Base-by-base conservation (phyloP, 2,888 invertebrate species). In the Aspidiotus destructor region DNA sequence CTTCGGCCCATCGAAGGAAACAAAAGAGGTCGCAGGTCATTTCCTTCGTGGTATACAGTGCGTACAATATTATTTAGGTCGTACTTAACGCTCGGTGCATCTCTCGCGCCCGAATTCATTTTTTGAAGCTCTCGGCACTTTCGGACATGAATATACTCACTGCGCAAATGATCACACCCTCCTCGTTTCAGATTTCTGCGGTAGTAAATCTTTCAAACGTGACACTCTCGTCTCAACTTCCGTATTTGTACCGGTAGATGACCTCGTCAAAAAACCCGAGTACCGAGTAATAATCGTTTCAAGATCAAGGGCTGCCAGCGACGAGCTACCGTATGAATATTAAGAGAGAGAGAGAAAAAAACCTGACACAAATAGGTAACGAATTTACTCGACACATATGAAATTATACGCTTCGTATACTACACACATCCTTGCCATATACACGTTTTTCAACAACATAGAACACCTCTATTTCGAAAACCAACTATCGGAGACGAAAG, bases 11-110 rank as follows among this genome's bases (percentile, higher is more conserved):
- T 28, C 48, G 48, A 48, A 13, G n/a, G n/a, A 48, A 48, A 48
- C 48, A 48, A 48, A 48, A n/a, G 48, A 48, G 48, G 48, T 48
- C 48, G 48, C 48, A 48, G 48, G 48, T 48, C 48, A 48, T 48
- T 48, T 48, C 48, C 48, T 48, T 13, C 48, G 28, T 28, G 28
- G 28, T 28, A 28, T 28, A 28, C 28, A 28, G 28, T 28, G 28
- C 28, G 28, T 28, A 28, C 28, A 28, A 28, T 28, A 5, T 28
- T 28, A 48, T 48, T 13, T 48, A 48, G 48, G 48, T 48, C 48
- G 48, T 6, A 48, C n/a, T 48, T 48, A 48, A 48, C n/a, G 48
- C 48, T 48, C 48, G 48, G 48, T n/a, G n/a, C 48, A 48, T 48
- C 48, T 13, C n/a, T 48, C 48, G 10, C 6, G 6, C n/a, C 10